phyloP scores from a whole-genome alignment of 2,888 invertebrate genomes.

The Timandra comae region DNA sequence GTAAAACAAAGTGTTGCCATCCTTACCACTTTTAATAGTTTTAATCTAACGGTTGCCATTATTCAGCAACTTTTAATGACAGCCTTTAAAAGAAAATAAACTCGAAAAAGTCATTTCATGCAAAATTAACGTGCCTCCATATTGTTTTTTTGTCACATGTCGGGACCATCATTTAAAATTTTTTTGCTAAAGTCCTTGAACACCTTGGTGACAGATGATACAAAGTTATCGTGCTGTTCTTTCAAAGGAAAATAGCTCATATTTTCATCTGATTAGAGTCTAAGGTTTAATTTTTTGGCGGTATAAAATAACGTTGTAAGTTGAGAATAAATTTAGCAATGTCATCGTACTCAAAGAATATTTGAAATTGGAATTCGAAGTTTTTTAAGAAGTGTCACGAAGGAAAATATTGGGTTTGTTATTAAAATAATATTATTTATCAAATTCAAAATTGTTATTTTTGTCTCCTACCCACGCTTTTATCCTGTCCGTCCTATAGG shows the following conservation, averaged over 20 bases:
- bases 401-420: conserved; percentile 2
- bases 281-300: background rate
- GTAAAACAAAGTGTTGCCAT: too few relatives aligned
- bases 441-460: too few relatives aligned
- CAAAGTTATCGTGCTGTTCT: conserved; percentile 9
- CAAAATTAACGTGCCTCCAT: conserved; percentile 56
- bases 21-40: too few relatives aligned
- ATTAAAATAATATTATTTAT: too few relatives aligned
- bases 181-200: conserved; percentile 44
- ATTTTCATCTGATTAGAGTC: background rate
- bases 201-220: conserved; percentile 24
- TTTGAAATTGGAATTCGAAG: conserved; percentile 33
- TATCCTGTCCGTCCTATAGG: too few relatives aligned
- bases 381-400: conserved; percentile 7
- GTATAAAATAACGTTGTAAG: background rate
- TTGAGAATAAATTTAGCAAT: conserved; percentile 35
- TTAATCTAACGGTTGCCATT: background rate
- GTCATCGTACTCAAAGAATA: conserved; percentile 41
- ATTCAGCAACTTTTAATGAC: conserved; percentile 2
- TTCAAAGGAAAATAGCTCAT: conserved; percentile 14
- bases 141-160: conserved; percentile 40
- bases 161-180: conserved; percentile 34
- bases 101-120: conserved; percentile 58
- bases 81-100: conserved; percentile 4
- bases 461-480: too few relatives aligned